Percentiles rank a stretch among this genome's conserved stretches.
Evolutionary conservation across 2,797 vertebrate genomes (phyloP).

Genomic region (Scomberomorus guttatus): DNA sequence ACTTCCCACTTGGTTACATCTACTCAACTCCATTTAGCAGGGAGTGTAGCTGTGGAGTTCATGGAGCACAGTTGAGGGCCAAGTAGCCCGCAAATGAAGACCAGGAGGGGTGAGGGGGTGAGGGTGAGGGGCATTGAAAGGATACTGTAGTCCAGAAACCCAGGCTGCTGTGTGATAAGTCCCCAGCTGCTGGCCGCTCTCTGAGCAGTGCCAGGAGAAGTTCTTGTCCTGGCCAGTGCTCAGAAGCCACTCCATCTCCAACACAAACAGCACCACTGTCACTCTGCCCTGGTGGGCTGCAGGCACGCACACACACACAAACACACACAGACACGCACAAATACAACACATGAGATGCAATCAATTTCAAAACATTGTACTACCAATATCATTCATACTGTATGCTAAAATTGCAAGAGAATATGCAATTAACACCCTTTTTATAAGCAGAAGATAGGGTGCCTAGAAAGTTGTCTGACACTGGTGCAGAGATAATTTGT

Average conservation of each 20-base stretch:
- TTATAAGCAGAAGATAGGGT: background rate
- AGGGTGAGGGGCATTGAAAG: conserved; percentile 72
- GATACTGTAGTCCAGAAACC: conserved; percentile 98
- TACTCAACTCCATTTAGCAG: conserved; percentile 33
- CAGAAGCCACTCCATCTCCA: conserved; percentile 99
- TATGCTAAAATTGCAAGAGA: background rate
- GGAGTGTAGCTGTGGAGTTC: conserved; percentile 23
- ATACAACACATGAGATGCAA: background rate
- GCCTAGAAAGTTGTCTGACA: conserved; percentile 9
- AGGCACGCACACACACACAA: conserved; percentile 52
- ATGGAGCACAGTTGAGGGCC: conserved; percentile 3
- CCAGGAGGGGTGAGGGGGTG: too few relatives aligned
- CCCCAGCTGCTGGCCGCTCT: conserved; percentile 94
- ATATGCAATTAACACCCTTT: background rate
- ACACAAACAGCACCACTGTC: conserved; percentile 94
- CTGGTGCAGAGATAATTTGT: background rate
- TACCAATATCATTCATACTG: background rate
- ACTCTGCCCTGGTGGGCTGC: conserved; percentile 95
- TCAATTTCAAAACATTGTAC: background rate
- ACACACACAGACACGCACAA: background rate
- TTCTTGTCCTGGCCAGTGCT: conserved; percentile 96
- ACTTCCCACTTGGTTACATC: conserved; percentile 15
- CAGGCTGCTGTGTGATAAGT: conserved; percentile 91
- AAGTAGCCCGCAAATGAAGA: background rate
- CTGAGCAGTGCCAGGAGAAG: conserved; percentile 97